These are phyloP conservation scores for Peromyscus eremicus DNA, from an alignment of 2,797 vertebrate species.

Conservation along the genomic window DNA sequence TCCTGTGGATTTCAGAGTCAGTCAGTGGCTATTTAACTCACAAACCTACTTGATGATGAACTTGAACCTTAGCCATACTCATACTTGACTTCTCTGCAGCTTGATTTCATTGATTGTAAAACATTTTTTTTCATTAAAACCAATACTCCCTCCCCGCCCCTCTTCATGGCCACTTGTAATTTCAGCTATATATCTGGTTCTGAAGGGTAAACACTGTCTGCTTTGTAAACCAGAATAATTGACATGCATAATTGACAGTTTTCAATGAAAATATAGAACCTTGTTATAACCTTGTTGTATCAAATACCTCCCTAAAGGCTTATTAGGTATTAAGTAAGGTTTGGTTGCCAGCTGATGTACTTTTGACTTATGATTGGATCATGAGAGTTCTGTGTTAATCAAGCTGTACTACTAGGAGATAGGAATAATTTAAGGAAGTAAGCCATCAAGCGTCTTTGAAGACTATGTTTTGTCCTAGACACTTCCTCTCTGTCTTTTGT, in stretches of 20 bases:
- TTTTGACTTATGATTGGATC: background rate
- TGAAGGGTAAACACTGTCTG: background rate
- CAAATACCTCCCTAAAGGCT: background rate
- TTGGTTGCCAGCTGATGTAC: background rate
- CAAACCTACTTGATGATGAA: background rate
- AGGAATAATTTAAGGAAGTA: background rate
- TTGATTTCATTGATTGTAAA: conserved; percentile 12
- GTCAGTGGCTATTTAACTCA: background rate
- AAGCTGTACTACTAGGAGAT: no score
- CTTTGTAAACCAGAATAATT: background rate
- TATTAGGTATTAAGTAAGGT: background rate
- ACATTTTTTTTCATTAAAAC: background rate
- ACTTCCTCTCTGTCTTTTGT: background rate
- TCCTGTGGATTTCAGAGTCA: background rate
- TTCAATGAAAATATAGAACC: background rate
- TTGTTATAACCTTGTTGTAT: background rate
- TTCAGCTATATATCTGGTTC: background rate
- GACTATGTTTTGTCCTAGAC: background rate
- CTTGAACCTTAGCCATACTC: background rate
- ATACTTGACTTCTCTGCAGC: background rate
- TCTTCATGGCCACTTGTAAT: background rate
- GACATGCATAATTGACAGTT: background rate
- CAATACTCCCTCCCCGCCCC: background rate
- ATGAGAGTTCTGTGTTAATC: background rate
- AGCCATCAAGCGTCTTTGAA: background rate